Evolutionary conservation across 92 coral and sea anemone species (phyloP).

Genomic region (Heliopora coerulea): DNA sequence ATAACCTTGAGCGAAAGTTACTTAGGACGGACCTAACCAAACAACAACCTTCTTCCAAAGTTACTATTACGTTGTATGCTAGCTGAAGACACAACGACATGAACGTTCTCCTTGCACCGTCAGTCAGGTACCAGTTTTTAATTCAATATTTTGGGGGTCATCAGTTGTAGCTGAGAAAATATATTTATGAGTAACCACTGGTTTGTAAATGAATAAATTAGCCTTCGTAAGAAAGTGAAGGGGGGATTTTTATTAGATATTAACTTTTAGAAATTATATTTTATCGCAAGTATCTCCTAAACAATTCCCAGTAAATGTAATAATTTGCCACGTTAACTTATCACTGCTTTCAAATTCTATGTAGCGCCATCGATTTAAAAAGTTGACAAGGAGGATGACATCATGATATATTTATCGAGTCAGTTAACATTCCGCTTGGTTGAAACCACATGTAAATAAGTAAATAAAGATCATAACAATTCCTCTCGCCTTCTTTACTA

Average conservation of each 20-base stretch:
- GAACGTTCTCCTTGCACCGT: no score
- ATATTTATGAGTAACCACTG: slow-evolving; percentile 19
- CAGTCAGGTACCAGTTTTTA: no score
- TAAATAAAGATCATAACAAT: no score
- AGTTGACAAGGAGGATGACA: background rate
- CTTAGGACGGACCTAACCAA: no score
- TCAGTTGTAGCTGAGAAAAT: background rate
- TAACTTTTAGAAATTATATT: background rate
- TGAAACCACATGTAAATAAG: background rate
- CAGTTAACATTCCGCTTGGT: background rate
- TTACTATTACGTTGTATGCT: no score
- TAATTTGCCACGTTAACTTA: background rate
- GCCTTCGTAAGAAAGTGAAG: background rate
- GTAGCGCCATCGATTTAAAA: no score
- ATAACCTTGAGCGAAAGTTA: no score
- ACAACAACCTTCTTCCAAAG: no score
- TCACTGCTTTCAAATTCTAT: background rate
- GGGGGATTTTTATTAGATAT: background rate
- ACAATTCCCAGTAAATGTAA: background rate
- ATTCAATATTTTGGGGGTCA: no score
- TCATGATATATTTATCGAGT: background rate
- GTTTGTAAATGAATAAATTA: background rate
- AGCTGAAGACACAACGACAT: no score
- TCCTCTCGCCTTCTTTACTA: no score
- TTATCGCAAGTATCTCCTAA: background rate